Evolutionary conservation across 1,140 invertebrate species (phyloP).

Genomic region (silkworm (Bombyx mori)): DNA sequence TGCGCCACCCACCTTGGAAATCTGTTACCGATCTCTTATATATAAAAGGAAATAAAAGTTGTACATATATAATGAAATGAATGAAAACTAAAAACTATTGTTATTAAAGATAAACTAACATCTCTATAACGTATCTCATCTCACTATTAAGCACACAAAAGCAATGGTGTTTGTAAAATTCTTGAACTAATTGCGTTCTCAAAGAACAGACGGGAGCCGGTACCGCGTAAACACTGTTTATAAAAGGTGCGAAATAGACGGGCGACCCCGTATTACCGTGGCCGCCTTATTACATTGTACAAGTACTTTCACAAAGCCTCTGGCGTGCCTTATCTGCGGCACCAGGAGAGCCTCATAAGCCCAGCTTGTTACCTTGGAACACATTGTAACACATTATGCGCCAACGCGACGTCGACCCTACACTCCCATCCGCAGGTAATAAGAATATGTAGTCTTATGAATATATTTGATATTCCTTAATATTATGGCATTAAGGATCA

Average conservation of each 20-base stretch:
- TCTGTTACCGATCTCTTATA: too few species aligned
- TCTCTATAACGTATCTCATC: too few species aligned
- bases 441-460: slow-evolving; percentile 50
- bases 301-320: slow-evolving; percentile 47
- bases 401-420: slow-evolving; percentile 35
- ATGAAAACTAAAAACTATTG: too few species aligned
- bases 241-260: slow-evolving; percentile 43
- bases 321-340: slow-evolving; percentile 58
- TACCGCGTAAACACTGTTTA: slow-evolving; percentile 35
- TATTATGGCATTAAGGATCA: slow-evolving; percentile 30
- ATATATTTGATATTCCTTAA: slow-evolving; percentile 36
- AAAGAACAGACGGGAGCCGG: slow-evolving; percentile 15
- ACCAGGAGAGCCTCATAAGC: slow-evolving; percentile 52
- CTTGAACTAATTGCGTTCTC: slow-evolving; percentile 32
- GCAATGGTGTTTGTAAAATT: too few species aligned
- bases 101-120: too few species aligned
- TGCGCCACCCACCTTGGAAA: too few species aligned
- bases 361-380: slow-evolving; percentile 57
- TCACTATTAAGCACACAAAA: too few species aligned
- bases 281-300: slow-evolving; percentile 47
- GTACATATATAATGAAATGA: too few species aligned
- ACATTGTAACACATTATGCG: slow-evolving; percentile 62
- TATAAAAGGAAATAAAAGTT: too few species aligned
- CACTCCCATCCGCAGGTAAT: slow-evolving; percentile 41
- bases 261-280: slow-evolving; percentile 26